Evolutionary conservation across 2,888 invertebrate species (phyloP).

Genomic region (Zhuqinia jingwanae): DNA sequence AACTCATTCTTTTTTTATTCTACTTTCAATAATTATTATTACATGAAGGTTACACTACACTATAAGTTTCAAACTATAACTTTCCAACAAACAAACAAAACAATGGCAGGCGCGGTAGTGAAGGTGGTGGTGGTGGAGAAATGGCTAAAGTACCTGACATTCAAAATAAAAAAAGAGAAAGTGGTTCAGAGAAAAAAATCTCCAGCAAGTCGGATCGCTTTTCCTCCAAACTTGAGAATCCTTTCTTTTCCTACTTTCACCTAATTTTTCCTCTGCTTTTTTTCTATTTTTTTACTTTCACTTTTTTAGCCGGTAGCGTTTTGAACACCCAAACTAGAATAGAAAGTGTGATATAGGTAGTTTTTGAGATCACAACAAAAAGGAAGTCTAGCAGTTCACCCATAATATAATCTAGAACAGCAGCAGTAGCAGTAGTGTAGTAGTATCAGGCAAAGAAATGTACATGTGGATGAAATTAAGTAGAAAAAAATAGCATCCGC

Average conservation of each 20-base stretch:
- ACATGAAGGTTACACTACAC: constrained; percentile 29
- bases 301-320: constrained; percentile 32
- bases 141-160: constrained; percentile 12
- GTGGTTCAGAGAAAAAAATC: constrained; percentile 18
- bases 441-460: background rate
- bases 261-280: constrained; percentile 24
- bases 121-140: background rate
- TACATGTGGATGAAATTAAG: constrained; percentile 53
- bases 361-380: constrained; percentile 47
- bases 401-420: background rate
- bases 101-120: no score
- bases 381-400: constrained; percentile 41
- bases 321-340: constrained; percentile 10
- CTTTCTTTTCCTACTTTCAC: constrained; percentile 12
- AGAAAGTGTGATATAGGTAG: background rate
- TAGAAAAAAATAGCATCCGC: constrained; percentile 40
- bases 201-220: constrained; percentile 1
- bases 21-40: constrained; percentile 38
- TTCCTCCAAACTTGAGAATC: constrained; percentile 35
- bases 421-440: no score
- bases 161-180: constrained; percentile 13
- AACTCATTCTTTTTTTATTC: constrained; percentile 5
- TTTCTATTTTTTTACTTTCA: constrained; percentile 21
- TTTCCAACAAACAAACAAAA: background rate
- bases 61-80: constrained; percentile 2